A percentile compares a stretch with the other conserved stretches of the same genome.
Conservation (phyloP, 2,797 vertebrate genomes). For the Vultur gryphus region DNA sequence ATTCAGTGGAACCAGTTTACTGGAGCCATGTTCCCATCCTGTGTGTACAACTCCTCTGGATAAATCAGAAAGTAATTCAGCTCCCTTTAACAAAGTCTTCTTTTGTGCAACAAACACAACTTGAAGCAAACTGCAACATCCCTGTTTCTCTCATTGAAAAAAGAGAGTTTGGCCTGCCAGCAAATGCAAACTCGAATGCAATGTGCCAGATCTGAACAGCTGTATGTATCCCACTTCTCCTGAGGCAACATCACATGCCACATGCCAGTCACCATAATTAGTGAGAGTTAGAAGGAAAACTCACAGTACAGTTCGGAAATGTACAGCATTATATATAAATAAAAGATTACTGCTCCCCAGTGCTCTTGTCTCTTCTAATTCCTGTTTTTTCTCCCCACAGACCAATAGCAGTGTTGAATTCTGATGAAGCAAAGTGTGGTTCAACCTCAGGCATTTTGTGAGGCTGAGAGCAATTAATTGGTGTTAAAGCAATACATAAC, state of each 20-base stretch:
- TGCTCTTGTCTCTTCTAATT: constrained; percentile 50
- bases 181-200: background rate
- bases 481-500: constrained; percentile 1
- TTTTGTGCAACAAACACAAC: background rate
- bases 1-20: background rate
- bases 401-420: constrained; percentile 44
- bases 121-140: background rate
- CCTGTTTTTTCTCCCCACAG: constrained; percentile 30
- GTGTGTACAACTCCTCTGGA: background rate
- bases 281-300: constrained; percentile 9
- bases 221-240: constrained; percentile 34
- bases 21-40: background rate
- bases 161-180: background rate
- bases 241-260: constrained; percentile 29
- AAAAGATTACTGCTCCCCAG: constrained; percentile 55
- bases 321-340: constrained; percentile 57
- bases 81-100: background rate
- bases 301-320: constrained; percentile 31
- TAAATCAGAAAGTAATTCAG: background rate
- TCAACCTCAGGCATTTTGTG: constrained; percentile 47
- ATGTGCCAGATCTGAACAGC: constrained; percentile 20
- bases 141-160: background rate
- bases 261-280: constrained; percentile 46
- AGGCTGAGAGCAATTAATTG: constrained; percentile 51
- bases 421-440: constrained; percentile 40